Conservation (phyloP, 1,140 invertebrate species). For the Papilio polyxenes region DNA sequence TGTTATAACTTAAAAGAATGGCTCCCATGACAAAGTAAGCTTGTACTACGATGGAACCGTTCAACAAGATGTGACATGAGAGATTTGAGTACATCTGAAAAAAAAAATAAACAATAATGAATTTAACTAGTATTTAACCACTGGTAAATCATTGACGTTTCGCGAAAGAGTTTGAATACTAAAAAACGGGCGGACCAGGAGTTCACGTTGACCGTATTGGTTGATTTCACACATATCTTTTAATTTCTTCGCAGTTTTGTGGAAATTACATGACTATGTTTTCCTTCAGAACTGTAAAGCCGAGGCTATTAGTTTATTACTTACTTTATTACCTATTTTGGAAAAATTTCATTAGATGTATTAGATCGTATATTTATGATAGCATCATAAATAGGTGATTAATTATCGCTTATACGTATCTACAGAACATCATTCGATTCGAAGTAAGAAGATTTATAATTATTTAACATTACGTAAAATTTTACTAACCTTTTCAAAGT, state of each 20-base stretch:
- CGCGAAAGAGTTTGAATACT: too few relatives aligned
- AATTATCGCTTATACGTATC: background rate
- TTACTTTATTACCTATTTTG: too few relatives aligned
- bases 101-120: background rate
- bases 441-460: background rate
- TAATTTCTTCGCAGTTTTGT: too few relatives aligned
- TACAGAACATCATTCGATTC: background rate
- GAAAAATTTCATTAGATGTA: too few relatives aligned
- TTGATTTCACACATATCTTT: too few relatives aligned
- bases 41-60: slow-evolving; percentile 71
- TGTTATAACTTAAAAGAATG: slow-evolving; percentile 50
- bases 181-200: too few relatives aligned
- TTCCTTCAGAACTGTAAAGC: too few relatives aligned
- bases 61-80: slow-evolving; percentile 58
- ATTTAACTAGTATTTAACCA: background rate
- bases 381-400: too few relatives aligned
- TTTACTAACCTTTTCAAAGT: slow-evolving; percentile 39
- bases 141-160: background rate
- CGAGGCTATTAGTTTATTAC: too few relatives aligned
- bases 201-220: too few relatives aligned
- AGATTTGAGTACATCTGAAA: slow-evolving; percentile 54
- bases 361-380: too few relatives aligned
- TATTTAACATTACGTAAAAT: slow-evolving; percentile 10
- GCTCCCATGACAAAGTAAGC: slow-evolving; percentile 67
- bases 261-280: too few relatives aligned